Evolutionary conservation across 2,113 vertebrate species (phyloP).

Genomic region (Ictalurus punctatus): DNA sequence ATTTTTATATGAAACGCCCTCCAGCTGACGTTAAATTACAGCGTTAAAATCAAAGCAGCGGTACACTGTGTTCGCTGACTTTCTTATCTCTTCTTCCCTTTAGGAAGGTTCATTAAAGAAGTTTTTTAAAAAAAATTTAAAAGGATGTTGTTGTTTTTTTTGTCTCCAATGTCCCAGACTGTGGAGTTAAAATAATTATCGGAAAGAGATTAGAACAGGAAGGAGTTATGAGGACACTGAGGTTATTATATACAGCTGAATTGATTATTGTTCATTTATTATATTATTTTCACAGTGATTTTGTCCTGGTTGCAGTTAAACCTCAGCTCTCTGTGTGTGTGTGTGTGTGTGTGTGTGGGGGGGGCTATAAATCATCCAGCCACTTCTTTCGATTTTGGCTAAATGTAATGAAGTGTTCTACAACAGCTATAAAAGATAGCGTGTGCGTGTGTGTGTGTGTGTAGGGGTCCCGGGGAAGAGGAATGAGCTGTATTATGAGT

Average conservation of each 20-base stretch:
- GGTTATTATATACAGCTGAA: neutral
- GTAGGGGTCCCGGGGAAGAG: constrained; percentile 84
- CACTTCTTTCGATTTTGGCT: neutral
- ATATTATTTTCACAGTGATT: neutral
- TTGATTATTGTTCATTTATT: neutral
- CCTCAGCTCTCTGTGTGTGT: neutral
- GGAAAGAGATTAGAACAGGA: neutral
- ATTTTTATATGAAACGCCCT: neutral
- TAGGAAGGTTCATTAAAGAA: neutral
- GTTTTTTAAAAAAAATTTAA: neutral
- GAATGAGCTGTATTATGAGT: constrained; percentile 87
- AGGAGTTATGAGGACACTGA: neutral
- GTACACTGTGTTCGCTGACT: no score
- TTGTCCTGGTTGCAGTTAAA: neutral
- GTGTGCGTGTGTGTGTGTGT: constrained; percentile 32
- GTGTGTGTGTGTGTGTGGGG: neutral
- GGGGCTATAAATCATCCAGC: neutral
- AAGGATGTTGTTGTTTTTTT: neutral
- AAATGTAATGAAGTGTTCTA: neutral
- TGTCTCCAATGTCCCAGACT: neutral
- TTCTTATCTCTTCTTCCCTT: neutral
- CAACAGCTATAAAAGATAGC: neutral
- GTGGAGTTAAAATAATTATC: neutral
- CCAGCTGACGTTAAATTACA: neutral
- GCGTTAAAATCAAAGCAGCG: neutral